Evolutionary conservation across 2,888 invertebrate genomes (phyloP).

Genomic region (Eupeodes luniger): DNA sequence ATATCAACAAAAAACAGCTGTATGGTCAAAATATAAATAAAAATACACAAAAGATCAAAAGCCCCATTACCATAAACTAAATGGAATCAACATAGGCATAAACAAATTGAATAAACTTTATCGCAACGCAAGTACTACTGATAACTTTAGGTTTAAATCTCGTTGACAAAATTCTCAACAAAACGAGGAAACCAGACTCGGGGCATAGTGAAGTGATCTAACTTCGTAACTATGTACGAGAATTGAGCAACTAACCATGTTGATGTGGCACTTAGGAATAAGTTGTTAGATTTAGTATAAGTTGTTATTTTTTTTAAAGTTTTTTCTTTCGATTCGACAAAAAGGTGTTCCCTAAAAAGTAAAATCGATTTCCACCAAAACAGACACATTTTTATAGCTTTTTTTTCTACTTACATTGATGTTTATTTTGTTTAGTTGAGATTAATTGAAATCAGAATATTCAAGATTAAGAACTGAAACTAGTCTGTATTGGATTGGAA

Average conservation of each 20-base stretch:
- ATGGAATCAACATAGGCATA: slow-evolving; percentile 53
- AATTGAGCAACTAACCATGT: not conserved
- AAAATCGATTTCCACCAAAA: slow-evolving; percentile 15
- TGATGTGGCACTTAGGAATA: slow-evolving; percentile 20
- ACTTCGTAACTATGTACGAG: not conserved
- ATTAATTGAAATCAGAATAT: not conserved
- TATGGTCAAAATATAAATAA: slow-evolving; percentile 52
- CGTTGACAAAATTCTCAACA: not conserved
- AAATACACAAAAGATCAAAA: slow-evolving; percentile 24
- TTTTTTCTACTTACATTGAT: not conserved
- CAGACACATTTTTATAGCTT: not conserved
- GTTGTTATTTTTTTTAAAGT: not conserved
- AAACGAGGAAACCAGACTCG: no score
- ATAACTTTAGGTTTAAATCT: not conserved
- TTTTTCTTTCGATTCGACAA: not conserved
- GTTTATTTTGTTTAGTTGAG: not conserved
- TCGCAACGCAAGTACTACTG: not conserved
- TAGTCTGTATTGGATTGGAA: not conserved
- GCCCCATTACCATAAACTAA: no score
- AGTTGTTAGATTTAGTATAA: not conserved
- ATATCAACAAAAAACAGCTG: slow-evolving; percentile 63
- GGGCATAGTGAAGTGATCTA: not conserved
- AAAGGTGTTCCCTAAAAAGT: not conserved
- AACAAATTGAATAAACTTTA: slow-evolving; percentile 34
- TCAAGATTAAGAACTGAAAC: not conserved